These are phyloP conservation scores for Heliconius sara DNA, from an alignment of 2,888 invertebrate species.

Conservation along the genomic window DNA sequence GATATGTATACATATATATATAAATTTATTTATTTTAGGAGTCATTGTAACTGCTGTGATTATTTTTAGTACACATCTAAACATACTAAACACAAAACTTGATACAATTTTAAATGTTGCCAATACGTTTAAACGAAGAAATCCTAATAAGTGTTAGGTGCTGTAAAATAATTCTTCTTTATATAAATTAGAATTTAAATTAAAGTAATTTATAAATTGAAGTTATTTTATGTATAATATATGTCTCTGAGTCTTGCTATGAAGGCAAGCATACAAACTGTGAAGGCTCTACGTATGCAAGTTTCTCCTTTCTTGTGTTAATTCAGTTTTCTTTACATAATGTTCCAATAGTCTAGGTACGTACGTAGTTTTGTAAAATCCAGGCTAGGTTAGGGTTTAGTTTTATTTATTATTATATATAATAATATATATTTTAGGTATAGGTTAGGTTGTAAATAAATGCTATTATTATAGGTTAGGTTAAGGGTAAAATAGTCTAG, in stretches of 20 bases:
- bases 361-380: too few species aligned
- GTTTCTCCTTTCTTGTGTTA: background rate
- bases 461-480: slow-evolving; percentile 4
- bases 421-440: background rate
- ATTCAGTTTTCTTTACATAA: background rate
- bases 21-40: background rate
- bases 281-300: background rate
- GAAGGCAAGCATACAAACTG: too few species aligned
- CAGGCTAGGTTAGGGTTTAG: too few species aligned
- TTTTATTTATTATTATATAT: background rate
- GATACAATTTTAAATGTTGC: background rate
- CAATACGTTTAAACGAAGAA: background rate
- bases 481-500: background rate
- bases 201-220: background rate
- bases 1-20: background rate
- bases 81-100: background rate
- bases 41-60: background rate
- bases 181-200: slow-evolving; percentile 7
- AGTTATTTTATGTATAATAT: background rate
- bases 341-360: background rate
- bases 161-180: background rate
- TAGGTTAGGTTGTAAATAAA: slow-evolving; percentile 2
- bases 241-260: background rate
- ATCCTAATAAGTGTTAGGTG: slow-evolving; percentile 36
- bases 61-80: background rate